Base-by-base conservation (phyloP, 1,140 invertebrate species). In the Reticulitermes speratus region DNA sequence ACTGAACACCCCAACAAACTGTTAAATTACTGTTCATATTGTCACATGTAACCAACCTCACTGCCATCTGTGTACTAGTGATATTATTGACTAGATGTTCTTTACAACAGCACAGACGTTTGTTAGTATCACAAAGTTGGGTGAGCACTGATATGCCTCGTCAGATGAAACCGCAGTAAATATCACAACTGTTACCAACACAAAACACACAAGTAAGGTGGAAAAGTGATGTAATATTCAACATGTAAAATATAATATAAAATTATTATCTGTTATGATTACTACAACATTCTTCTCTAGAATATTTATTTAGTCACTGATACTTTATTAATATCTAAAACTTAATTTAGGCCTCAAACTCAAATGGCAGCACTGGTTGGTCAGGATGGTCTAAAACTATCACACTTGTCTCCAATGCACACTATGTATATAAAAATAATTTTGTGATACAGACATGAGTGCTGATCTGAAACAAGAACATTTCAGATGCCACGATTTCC, bases 71-170 rank as follows among this genome's bases (percentile, higher is more conserved):
- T 75, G 65, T 30, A 25, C 65, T 75, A 25, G 3, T 75, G 65
- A 25, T 75, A 75, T 11, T 75, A 75, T 30, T 75, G 65, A 75
- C 65, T 75, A 75, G 65, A 75, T 75, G n/a, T 25, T 75, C n/a
- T 1, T 30, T 30, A 25, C 65, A 8, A 75, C 65, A 75, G n/a
- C 65, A 75, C 65, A 75, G 6, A 75, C 7, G n/a, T 85, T 69
- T 86, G 86, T 75, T 75, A 25, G n/a, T 75, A 75, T 75, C n/a
- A 16, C 7, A 75, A 30, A 75, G 65, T 25, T 30, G 65, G 65
- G 25, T 16, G 19, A 3, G 21, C 65, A 30, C 65, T 14, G 65
- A 6, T 5, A 1, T 55, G 14, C 19, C 1, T 55, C 52, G 19
- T 16, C 52, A 55, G 14, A 55, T 21, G 19, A 55, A 19, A 55